Evolutionary conservation across 2,797 vertebrate genomes (phyloP), one percentile per base, ranked within the genome.

Genomic region (Apodemus agrarius): DNA sequence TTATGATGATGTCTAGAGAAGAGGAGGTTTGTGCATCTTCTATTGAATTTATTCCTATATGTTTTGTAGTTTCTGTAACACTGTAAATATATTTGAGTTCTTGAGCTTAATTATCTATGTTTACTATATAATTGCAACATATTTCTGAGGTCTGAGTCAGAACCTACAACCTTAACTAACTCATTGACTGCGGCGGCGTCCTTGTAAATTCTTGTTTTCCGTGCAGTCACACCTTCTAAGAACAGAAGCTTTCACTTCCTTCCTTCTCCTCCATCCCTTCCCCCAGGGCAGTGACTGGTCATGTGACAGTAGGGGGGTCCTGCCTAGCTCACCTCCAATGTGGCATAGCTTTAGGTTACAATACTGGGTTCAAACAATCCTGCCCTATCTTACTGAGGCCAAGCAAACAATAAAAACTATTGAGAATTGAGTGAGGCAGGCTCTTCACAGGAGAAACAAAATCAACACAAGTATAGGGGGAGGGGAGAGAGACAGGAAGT

Each of bases 31-130:
- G 6, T 9, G 3, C 19, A 59, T 49, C 21, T 76, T 93, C 22
- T 61, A 65, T n/a, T 78, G 90, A 78, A 88, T 65, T 61, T 93
- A 83, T 59, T 92, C 11, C 78, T 76, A 76, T 67, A 16, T 54
- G 85, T 75, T 81, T 65, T 59, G 3, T 17, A 5, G 24, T 74
- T 59, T 78, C 63, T 90, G 14, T 61, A 88, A 59, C 65, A 89
- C 74, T 63, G 57, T 63, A 85, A 85, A 81, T 6, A 2, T 5
- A 89, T 13, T 78, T 94, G 31, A 16, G 37, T 67, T 91, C 80
- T 95, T 76, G 90, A 63, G 83, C 69, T 89, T 92, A 40, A 75
- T 46, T 95, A 86, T 69, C 83, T 78, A 34, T 22, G 13, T 81
- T 88, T 94, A 52, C 14, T 43, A 22, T 16, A 14, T 43, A 96